These are phyloP conservation scores for Endomychus coccineus DNA, from an alignment of 2,888 invertebrate genomes.

Conservation along the genomic window DNA sequence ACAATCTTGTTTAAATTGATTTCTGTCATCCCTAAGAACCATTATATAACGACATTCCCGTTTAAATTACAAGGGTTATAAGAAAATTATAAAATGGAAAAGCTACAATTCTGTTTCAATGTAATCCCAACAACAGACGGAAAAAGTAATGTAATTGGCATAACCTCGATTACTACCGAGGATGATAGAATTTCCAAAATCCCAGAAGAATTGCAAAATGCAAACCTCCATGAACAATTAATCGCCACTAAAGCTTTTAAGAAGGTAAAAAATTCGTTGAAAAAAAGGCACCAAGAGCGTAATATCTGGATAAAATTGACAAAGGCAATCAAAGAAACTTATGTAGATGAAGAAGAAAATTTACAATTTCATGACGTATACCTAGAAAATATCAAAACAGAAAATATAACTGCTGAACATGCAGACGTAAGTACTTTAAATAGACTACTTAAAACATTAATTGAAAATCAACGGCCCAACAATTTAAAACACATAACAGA, in stretches of 20 bases:
- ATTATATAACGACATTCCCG: conserved; percentile 9
- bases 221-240: neutral
- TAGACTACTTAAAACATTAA: conserved; percentile 1
- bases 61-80: neutral
- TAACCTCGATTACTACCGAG: conserved; percentile 17
- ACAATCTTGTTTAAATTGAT: too few species aligned
- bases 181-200: conserved; percentile 13
- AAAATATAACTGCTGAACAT: conserved; percentile 1
- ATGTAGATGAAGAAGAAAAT: conserved; percentile 22
- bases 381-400: conserved; percentile 16
- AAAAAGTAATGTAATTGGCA: conserved; percentile 14
- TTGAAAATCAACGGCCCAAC: conserved; percentile 1
- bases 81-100: conserved; percentile 9
- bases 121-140: conserved; percentile 12
- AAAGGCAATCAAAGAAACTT: conserved; percentile 14
- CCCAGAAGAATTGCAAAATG: conserved; percentile 3
- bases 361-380: conserved; percentile 17
- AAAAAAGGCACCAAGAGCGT: conserved; percentile 20
- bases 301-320: conserved; percentile 22
- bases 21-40: too few species aligned
- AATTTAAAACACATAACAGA: conserved; percentile 11
- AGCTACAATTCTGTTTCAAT: conserved; percentile 17
- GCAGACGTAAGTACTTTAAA: neutral
- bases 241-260: conserved; percentile 9
- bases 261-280: conserved; percentile 21